Evolutionary conservation across 2,113 vertebrate genomes (phyloP).

Genomic region (Amazona vittata): DNA sequence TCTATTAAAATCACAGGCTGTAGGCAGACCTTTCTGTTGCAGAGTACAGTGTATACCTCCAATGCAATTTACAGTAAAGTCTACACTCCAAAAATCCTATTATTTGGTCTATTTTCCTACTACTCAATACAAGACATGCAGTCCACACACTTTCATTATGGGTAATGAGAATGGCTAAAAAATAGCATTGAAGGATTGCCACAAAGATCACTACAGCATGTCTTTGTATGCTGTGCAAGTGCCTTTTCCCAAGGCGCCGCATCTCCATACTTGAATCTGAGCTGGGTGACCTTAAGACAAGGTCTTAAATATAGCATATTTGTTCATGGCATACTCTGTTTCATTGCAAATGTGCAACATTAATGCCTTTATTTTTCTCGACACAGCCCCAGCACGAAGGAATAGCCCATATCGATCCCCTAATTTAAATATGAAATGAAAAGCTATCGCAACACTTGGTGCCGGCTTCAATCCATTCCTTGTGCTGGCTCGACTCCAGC

Average conservation of each 20-base stretch:
- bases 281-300: background rate
- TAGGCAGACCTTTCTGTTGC: background rate
- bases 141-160: background rate
- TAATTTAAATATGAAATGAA: slow-evolving; percentile 12
- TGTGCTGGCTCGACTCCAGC: slow-evolving; percentile 12
- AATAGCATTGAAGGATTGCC: accelerated
- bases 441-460: background rate
- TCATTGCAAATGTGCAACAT: background rate
- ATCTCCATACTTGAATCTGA: accelerated
- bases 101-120: background rate
- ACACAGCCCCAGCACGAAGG: background rate
- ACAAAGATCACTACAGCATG: accelerated
- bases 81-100: background rate
- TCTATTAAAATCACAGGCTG: background rate
- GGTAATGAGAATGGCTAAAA: background rate
- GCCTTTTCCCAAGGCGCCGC: background rate
- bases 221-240: too few relatives aligned
- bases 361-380: background rate
- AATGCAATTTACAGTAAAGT: background rate
- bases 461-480: background rate
- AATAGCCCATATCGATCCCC: background rate
- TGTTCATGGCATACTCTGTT: background rate
- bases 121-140: background rate
- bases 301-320: background rate
- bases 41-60: background rate